phyloP scores from a whole-genome alignment of 2,113 vertebrate species.

The Orientallactaga bullata region DNA sequence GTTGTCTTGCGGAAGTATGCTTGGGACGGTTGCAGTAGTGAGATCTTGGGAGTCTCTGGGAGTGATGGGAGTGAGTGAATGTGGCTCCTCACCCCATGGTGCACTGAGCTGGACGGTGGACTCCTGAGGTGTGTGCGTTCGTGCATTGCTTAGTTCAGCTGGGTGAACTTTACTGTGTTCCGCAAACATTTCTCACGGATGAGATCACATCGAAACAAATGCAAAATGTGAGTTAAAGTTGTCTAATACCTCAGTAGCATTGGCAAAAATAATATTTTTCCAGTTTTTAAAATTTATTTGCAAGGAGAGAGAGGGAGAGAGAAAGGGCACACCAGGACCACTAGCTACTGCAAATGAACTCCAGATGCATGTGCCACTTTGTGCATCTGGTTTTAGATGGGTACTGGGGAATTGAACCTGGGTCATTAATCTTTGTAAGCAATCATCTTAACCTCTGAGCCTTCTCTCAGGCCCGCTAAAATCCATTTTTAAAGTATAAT shows the following conservation, averaged over 20 bases:
- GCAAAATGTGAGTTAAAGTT: neutral
- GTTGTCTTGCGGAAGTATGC: neutral
- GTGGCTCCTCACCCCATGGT: rapidly evolving
- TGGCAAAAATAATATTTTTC: neutral
- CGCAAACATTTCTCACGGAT: neutral
- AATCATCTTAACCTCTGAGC: too few species aligned
- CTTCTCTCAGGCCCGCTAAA: too few species aligned
- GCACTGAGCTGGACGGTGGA: neutral
- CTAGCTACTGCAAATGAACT: too few species aligned
- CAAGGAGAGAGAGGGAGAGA: too few species aligned
- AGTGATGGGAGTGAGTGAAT: too few species aligned
- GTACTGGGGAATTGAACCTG: too few species aligned
- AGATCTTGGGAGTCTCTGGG: neutral
- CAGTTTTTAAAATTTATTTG: too few species aligned
- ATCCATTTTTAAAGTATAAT: too few species aligned
- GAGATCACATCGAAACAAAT: neutral
- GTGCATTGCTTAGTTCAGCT: neutral
- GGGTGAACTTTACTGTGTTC: neutral
- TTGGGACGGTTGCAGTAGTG: neutral
- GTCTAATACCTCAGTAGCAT: neutral
- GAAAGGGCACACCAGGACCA: too few species aligned
- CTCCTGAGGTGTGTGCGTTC: rapidly evolving
- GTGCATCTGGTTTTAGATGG: too few species aligned
- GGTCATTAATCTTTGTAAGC: too few species aligned
- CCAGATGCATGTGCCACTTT: too few species aligned